These are phyloP conservation scores for Stramonita haemastoma DNA, from an alignment of 2,888 invertebrate species.

Conservation along the genomic window DNA sequence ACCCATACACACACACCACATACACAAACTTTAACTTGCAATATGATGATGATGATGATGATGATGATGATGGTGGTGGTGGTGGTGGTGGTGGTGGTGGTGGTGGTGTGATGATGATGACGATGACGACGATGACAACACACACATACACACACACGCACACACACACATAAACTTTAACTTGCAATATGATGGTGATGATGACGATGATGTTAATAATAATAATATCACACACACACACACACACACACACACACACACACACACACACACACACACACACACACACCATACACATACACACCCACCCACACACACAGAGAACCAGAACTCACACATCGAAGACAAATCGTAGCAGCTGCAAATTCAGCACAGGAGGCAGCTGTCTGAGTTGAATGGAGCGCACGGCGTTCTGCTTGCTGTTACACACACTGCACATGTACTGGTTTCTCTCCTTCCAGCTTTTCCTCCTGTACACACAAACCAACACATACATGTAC, in stretches of 20 bases:
- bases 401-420: slow-evolving; percentile 81
- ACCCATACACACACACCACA: neutral
- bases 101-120: too few species aligned
- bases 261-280: neutral
- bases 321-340: slow-evolving; percentile 78
- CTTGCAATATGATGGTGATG: too few species aligned
- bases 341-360: slow-evolving; percentile 82
- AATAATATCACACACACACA: neutral
- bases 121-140: too few species aligned
- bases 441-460: slow-evolving; percentile 82
- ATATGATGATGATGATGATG: too few species aligned
- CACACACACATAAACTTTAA: too few species aligned
- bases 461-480: slow-evolving; percentile 79
- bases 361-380: slow-evolving; percentile 82
- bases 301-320: neutral
- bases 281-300: neutral
- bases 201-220: too few species aligned
- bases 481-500: neutral
- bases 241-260: neutral
- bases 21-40: too few species aligned
- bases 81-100: too few species aligned
- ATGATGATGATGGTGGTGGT: too few species aligned
- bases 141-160: too few species aligned
- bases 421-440: slow-evolving; percentile 80
- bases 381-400: slow-evolving; percentile 80